Base-by-base conservation (phyloP, 1,140 invertebrate genomes). In the Ceratitis capitata region DNA sequence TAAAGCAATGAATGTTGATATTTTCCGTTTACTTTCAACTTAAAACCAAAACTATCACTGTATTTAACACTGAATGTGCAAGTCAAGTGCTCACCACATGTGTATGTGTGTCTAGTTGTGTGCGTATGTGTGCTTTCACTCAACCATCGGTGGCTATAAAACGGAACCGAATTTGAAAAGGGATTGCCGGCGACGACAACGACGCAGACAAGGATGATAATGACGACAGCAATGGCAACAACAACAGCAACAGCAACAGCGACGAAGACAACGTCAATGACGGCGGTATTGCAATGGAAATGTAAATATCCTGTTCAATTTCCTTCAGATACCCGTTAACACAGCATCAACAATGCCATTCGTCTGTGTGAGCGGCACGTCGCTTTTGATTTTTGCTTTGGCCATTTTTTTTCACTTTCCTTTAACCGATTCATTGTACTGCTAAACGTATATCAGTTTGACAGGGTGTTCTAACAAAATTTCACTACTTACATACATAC, bases 271-370 rank as follows among this genome's bases (percentile, higher is more conserved):
- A 64, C 39, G 69, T 45, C 69, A 78, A 26, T n/a, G n/a, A 14
- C 10, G 35, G 39, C 69, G 69, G 39, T 45, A 12, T n/a, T 45
- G 42, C 69, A 78, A 26, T 78, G 69, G 69, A 78, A 78, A 78
- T 78, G 69, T 32, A 78, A 78, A 78, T 78, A 78, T 78, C 69
- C 69, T 78, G 69, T 78, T 78, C 69, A 78, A 78, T 78, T 78
- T 78, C 69, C 69, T 78, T 78, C 39, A 26, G 32, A 45, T 39
- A 45, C 39, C 69, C 42, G 35, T 78, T 26, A 56, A 47, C n/a
- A 78, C 69, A 78, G 69, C n/a, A n/a, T 23, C 39, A 78, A 45
- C 69, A 78, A 45, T 78, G 23, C 69, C 6, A 74, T 42, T 6
- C 7, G 64, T 19, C 42, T 26, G 16, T 26, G 16, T 42, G 69